Conservation (phyloP, 2,113 vertebrate genomes). For the Mus musculus region GRCm39 chr5:48740501-48741000, state of each 20-base stretch:
- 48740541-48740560: not conserved
- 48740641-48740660: not conserved
- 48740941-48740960: not conserved
- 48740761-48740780: slow-evolving; percentile 49
- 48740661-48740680: slow-evolving; percentile 4
- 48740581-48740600: slow-evolving; percentile 17
- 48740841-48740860: not conserved
- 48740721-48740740: slow-evolving; percentile 55
- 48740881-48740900: not conserved
- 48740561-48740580: not conserved
- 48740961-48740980: not conserved
- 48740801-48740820: slow-evolving; percentile 31
- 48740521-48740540: not conserved
- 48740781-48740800: slow-evolving; percentile 43
- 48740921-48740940: not conserved
- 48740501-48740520: not conserved
- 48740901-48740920: not conserved
- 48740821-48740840: slow-evolving; percentile 58
- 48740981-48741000: slow-evolving; percentile 29
- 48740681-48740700: not conserved
- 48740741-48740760: not conserved
- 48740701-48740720: slow-evolving; percentile 56
- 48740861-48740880: slow-evolving; percentile 47
- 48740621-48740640: slow-evolving; percentile 21
- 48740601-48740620: not conserved